Conservation (phyloP, 1,140 invertebrate species). For the Epicauta chinensis region DNA sequence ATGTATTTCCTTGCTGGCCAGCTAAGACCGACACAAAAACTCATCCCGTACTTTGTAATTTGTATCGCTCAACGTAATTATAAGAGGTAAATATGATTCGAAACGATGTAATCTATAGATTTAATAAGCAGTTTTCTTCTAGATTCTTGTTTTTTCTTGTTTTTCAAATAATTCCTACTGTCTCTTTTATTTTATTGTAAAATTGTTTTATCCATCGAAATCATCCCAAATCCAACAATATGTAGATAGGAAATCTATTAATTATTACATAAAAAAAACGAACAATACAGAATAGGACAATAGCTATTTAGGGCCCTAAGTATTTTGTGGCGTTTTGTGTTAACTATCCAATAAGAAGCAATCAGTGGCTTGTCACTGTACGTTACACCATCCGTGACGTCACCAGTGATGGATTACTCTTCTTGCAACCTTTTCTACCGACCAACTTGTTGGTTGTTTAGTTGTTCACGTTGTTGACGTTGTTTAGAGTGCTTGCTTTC, state of each 20-base stretch:
- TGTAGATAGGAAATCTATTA: too few species aligned
- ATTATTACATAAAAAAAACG: too few species aligned
- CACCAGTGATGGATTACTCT: slow-evolving; percentile 39
- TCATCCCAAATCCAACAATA: too few species aligned
- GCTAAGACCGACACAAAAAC: slow-evolving; percentile 37
- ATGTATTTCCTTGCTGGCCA: slow-evolving; percentile 37
- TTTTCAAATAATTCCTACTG: not conserved
- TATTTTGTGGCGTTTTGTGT: slow-evolving; percentile 13
- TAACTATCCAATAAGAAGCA: slow-evolving; percentile 38
- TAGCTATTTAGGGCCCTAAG: not conserved
- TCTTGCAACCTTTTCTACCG: slow-evolving; percentile 29
- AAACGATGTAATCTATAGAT: slow-evolving; percentile 29
- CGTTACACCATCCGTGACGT: slow-evolving; percentile 36
- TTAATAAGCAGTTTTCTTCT: slow-evolving; percentile 35
- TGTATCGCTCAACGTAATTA: slow-evolving; percentile 42
- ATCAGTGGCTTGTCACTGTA: slow-evolving; percentile 41
- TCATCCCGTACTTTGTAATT: slow-evolving; percentile 41
- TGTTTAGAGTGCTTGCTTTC: slow-evolving; percentile 20
- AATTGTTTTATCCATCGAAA: too few species aligned
- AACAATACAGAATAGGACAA: too few species aligned
- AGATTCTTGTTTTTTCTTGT: not conserved
- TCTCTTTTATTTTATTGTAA: too few species aligned
- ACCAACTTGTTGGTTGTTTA: slow-evolving; percentile 37
- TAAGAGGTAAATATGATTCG: slow-evolving; percentile 35
- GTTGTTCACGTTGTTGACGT: slow-evolving; percentile 27